Base-by-base conservation (phyloP, 2,888 invertebrate species). In the Neoascia interrupta region DNA sequence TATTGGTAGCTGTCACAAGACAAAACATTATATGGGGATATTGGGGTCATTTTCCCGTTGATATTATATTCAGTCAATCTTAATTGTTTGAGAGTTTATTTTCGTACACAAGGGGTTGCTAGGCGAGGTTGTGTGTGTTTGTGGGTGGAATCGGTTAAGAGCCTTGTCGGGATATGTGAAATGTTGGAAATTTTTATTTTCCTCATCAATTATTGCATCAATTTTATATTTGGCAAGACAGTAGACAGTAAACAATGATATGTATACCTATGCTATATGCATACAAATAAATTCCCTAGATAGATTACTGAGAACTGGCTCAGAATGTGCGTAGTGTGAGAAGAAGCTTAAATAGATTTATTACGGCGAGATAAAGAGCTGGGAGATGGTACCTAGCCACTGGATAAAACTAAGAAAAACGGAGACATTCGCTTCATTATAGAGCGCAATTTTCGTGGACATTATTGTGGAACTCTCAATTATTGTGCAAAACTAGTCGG, bases 1-100 rank as follows among this genome's bases (percentile, higher is more conserved):
- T n/a, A 19, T 8, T 26, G 37, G 5, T 31, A 15, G 15, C 31
- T 63, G 21, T 23, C 60, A 31, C 26, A 18, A 47, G 13, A 58
- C 60, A 53, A 37, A 73, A 53, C 41, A 49, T 16, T 37, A 23
- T 11, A 13, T 13, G 36, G 26, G 13, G 4, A 41, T n/a, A n/a
- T n/a, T n/a, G n/a, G 43, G 31, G 49, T 26, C 51, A 49, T 51
- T 56, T 45, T 21, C 43, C 19, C 60, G 47, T 66, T 66, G 53
- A 79, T 66, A 79, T 70, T 76, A 45, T 70, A 69, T 53, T 70
- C 72, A 79, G 76, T 66, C 76, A 73, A 79, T 72, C 73, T 79
- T 79, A 79, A 79, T 79, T 79, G 76, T 60, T 72, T 66, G 54
- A 53, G 49, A 64, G 75, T 70, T 70, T 70, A 76, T 76, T 70